phyloP scores from a whole-genome alignment of 2,888 invertebrate species.

The Drosophila pseudotalamancana region DNA sequence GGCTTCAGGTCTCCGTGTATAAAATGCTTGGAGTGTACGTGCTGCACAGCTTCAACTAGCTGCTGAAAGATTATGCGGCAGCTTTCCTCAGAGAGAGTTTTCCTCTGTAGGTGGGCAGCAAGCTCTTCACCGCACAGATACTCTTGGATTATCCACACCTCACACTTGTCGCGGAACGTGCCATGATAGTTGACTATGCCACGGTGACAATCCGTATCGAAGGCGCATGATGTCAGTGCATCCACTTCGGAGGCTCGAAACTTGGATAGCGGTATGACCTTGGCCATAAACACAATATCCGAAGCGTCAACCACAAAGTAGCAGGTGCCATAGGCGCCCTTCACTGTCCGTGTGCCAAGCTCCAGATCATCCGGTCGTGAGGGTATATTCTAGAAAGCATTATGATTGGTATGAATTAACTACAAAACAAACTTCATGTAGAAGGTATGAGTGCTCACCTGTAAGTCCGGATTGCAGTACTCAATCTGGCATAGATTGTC shows the following conservation, averaged over 20 bases:
- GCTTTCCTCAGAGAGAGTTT: slow-evolving; percentile 88
- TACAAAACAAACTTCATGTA: too few relatives aligned
- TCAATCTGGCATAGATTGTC: slow-evolving; percentile 66
- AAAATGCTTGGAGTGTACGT: slow-evolving; percentile 93
- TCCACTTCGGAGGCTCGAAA: slow-evolving; percentile 87
- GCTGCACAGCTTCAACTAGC: slow-evolving; percentile 92
- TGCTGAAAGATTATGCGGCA: slow-evolving; percentile 93
- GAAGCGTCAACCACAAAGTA: slow-evolving; percentile 71
- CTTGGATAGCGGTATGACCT: slow-evolving; percentile 75
- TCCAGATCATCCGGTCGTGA: slow-evolving; percentile 68
- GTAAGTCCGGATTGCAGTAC: slow-evolving; percentile 72
- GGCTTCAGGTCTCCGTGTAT: slow-evolving; percentile 98
- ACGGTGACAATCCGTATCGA: slow-evolving; percentile 90
- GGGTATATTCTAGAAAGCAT: slow-evolving; percentile 64
- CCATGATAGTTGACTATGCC: slow-evolving; percentile 89
- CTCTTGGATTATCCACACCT: slow-evolving; percentile 96
- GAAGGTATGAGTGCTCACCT: slow-evolving; percentile 45
- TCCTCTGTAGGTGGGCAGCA: slow-evolving; percentile 12
- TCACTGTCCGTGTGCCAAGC: slow-evolving; percentile 60
- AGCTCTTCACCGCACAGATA: slow-evolving; percentile 93
- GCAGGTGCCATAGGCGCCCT: slow-evolving; percentile 78
- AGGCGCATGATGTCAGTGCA: slow-evolving; percentile 91
- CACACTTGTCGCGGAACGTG: slow-evolving; percentile 92
- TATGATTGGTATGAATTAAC: background rate
- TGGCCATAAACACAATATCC: slow-evolving; percentile 68